These are phyloP conservation scores for Alloscopus bannaensis DNA, from an alignment of 2,888 invertebrate species.

Conservation along the genomic window DNA sequence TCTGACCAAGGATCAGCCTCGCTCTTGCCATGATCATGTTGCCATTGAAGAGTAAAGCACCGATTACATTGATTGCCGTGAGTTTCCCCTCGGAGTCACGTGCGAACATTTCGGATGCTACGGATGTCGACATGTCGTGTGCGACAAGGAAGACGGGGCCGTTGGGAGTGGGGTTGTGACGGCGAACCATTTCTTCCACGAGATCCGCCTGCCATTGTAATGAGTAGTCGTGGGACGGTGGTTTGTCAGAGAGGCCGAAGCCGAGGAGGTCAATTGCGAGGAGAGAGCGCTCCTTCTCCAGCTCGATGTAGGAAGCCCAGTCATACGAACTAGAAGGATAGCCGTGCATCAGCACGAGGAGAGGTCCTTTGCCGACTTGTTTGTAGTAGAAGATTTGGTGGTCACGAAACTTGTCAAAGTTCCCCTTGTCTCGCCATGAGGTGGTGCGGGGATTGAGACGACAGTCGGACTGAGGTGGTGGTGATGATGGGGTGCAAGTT, in stretches of 20 bases:
- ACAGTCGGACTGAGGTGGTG: too few relatives aligned
- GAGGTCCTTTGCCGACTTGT: slow-evolving; percentile 42
- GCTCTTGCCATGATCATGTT: slow-evolving; percentile 66
- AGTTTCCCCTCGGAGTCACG: slow-evolving; percentile 62
- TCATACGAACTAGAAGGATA: slow-evolving; percentile 65
- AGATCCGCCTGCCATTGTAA: slow-evolving; percentile 66
- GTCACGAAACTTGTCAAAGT: slow-evolving; percentile 49
- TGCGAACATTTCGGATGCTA: slow-evolving; percentile 64
- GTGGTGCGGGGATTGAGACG: slow-evolving; percentile 31
- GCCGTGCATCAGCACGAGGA: slow-evolving; percentile 62
- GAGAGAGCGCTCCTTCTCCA: slow-evolving; percentile 35
- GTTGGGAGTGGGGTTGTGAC: slow-evolving; percentile 51
- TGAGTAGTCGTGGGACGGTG: slow-evolving; percentile 56
- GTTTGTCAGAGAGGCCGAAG: slow-evolving; percentile 65
- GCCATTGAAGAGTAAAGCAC: slow-evolving; percentile 67
- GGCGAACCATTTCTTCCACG: slow-evolving; percentile 56
- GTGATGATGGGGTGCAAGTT: slow-evolving; percentile 10
- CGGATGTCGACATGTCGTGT: slow-evolving; percentile 67
- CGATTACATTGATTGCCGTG: slow-evolving; percentile 51
- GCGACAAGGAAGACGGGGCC: slow-evolving; percentile 58
- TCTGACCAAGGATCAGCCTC: slow-evolving; percentile 62
- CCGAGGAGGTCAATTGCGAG: slow-evolving; percentile 64
- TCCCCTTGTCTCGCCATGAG: slow-evolving; percentile 51
- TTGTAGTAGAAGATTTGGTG: slow-evolving; percentile 61
- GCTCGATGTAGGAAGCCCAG: slow-evolving; percentile 49